Evolutionary conservation across 2,797 vertebrate genomes (phyloP).

Genomic region (Syndactyla subalaris): DNA sequence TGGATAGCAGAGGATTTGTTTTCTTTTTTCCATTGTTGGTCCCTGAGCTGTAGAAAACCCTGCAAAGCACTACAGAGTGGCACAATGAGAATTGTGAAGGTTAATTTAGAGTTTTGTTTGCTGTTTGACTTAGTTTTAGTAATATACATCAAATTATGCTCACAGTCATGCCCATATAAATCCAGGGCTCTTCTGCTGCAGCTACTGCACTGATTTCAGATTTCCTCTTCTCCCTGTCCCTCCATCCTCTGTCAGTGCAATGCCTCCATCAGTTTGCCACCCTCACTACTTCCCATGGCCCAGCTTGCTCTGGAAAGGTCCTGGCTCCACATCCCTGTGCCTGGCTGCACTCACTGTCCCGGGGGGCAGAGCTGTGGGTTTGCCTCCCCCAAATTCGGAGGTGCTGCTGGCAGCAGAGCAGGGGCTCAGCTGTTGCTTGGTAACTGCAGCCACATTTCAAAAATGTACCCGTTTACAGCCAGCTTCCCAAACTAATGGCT

Average conservation of each 20-base stretch:
- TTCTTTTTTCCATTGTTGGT: neutral
- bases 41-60: neutral
- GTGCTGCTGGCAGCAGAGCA: neutral
- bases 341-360: neutral
- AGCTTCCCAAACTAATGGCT: conserved; percentile 48
- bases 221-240: neutral
- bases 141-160: neutral
- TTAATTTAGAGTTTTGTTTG: neutral
- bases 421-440: conserved; percentile 57
- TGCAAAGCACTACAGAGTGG: neutral
- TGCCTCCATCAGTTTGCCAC: neutral
- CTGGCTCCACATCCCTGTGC: neutral
- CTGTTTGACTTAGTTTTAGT: neutral
- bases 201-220: neutral
- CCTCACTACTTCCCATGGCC: neutral
- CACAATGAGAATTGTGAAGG: neutral
- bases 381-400: neutral
- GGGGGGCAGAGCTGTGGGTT: neutral
- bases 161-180: neutral
- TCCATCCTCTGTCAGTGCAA: neutral
- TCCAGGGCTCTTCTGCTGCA: neutral
- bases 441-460: conserved; percentile 59
- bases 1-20: neutral
- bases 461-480: conserved; percentile 50
- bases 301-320: neutral